These are phyloP conservation scores for Troglohyphantes excavatus DNA, from an alignment of 2,888 invertebrate species.

Conservation along the genomic window DNA sequence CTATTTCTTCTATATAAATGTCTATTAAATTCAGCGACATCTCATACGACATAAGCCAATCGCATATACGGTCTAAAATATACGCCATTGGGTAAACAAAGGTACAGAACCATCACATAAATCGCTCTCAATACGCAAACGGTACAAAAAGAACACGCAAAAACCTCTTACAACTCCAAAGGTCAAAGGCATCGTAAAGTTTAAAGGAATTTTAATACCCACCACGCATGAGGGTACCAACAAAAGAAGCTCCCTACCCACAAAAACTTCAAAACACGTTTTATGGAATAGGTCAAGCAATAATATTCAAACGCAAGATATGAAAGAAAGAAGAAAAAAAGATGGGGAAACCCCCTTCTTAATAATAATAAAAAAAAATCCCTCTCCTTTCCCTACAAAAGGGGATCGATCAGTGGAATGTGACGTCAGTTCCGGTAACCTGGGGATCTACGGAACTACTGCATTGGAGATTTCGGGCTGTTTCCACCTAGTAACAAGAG, in stretches of 20 bases:
- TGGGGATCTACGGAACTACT: slow-evolving; percentile 70
- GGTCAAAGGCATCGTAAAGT: slow-evolving; percentile 29
- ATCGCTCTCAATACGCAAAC: not conserved
- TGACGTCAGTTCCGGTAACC: slow-evolving; percentile 70
- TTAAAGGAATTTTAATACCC: slow-evolving; percentile 15
- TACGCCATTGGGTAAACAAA: no score
- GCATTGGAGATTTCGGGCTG: slow-evolving; percentile 56
- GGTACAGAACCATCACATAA: not conserved
- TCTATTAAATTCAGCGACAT: no score
- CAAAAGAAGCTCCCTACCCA: not conserved
- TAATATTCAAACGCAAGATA: not conserved
- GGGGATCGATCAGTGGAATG: slow-evolving; percentile 55
- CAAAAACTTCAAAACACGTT: not conserved
- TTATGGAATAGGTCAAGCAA: not conserved
- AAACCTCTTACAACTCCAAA: not conserved
- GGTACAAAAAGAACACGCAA: not conserved
- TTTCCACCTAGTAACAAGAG: slow-evolving; percentile 70
- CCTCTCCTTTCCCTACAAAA: slow-evolving; percentile 11
- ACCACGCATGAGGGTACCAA: not conserved
- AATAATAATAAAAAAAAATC: slow-evolving; percentile 1
- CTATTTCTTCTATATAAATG: no score
- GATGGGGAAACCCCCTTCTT: slow-evolving; percentile 1
- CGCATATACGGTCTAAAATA: no score
- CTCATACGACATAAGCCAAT: no score
- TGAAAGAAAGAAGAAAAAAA: not conserved